These are phyloP conservation scores for Andrena fulva DNA, from an alignment of 2,888 invertebrate species.

Conservation along the genomic window DNA sequence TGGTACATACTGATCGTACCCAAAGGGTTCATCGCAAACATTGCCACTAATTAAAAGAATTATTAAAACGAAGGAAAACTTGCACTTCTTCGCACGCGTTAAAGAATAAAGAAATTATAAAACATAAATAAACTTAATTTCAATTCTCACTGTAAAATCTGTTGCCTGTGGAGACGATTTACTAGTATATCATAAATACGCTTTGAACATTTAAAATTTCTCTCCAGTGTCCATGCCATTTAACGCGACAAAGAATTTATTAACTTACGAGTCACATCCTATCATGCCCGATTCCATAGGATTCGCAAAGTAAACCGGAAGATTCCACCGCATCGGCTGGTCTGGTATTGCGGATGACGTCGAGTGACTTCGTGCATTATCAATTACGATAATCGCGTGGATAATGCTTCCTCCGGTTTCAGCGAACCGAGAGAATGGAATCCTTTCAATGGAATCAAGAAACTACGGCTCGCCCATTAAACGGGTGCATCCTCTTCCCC, in stretches of 20 bases:
- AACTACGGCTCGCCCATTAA: slow-evolving; percentile 35
- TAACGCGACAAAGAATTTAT: too few relatives aligned
- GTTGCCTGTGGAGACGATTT: neutral
- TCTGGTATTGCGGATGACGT: neutral
- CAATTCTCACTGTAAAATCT: too few relatives aligned
- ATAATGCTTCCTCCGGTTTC: neutral
- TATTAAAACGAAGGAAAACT: too few relatives aligned
- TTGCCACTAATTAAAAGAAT: too few relatives aligned
- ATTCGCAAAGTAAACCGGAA: neutral
- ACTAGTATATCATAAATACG: neutral
- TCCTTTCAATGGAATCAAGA: slow-evolving; percentile 55
- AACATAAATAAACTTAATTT: too few relatives aligned
- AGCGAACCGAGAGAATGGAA: neutral
- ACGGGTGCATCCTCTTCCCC: slow-evolving; percentile 33
- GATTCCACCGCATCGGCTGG: neutral
- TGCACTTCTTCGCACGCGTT: too few relatives aligned
- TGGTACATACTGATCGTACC: too few relatives aligned
- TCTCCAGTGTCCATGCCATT: too few relatives aligned
- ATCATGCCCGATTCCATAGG: too few relatives aligned
- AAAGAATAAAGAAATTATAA: too few relatives aligned
- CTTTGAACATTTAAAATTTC: neutral
- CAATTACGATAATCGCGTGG: neutral
- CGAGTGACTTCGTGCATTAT: neutral
- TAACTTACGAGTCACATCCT: too few relatives aligned
- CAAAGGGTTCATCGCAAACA: too few relatives aligned